Base-by-base conservation (phyloP, 2,888 invertebrate species). In the Gnatocerus cornutus region DNA sequence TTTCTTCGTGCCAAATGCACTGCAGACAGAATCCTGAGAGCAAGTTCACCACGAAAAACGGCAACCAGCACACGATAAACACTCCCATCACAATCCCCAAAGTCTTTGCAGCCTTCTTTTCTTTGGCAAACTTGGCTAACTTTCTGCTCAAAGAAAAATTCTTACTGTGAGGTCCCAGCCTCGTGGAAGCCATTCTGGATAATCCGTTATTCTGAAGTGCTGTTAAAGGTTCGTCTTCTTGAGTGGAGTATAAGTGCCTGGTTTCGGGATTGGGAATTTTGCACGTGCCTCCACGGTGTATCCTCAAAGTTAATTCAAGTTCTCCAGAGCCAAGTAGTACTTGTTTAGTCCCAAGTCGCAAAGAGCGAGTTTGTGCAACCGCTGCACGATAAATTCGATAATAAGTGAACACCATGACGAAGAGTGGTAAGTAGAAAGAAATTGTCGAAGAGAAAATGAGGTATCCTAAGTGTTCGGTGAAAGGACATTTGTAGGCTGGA, bases 321-420 rank as follows among this genome's bases (percentile, higher is more conserved):
- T 96, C 95, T 8, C 95, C 95, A 73, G 93, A 92, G 14, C 94
- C 92, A 84, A 93, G 89, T 85, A 94, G 89, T 77, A 95, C 93
- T 86, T 94, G 94, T 80, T 98, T 98, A 66, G 95, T 94, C 69
- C 98, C 98, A 69, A 95, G 89, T 81, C 96, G 93, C 33, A 98
- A 87, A 61, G 96, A 96, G 73, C 93, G 89, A 62, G 96, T 97
- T 86, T 98, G 98, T 77, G 93, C 92, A 1, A 94, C 93, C 3
- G 98, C 98, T 1, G 98, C 98, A 46, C 94, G 89, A 86, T 98
- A 98, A 78, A 98, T 98, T 76, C 95, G 91, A 85, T 95, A 97
- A 85, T 99, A 99, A 3, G 98, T 98, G 85, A 98, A 98, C 74
- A 99, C 94, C 97, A 99, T 99, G 65, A 99, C 95, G 83, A 96